phyloP scores from a whole-genome alignment of 2,113 vertebrate genomes.

The Menidia beryllina region DNA sequence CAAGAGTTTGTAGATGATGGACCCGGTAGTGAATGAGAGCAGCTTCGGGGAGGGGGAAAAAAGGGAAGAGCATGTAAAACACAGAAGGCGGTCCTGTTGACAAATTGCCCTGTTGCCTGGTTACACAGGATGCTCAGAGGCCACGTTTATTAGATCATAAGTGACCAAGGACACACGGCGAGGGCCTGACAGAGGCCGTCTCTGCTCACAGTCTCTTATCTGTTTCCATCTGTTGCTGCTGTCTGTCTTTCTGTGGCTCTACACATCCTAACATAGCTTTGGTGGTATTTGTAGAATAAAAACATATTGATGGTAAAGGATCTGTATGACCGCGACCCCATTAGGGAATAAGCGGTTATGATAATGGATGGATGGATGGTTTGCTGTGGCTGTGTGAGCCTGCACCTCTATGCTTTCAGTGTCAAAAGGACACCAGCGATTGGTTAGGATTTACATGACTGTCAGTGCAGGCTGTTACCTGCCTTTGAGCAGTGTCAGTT shows the following conservation, averaged over 20 bases:
- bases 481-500: no score
- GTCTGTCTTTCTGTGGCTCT: neutral
- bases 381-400: neutral
- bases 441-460: no score
- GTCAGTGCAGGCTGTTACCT: no score
- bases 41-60: neutral
- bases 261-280: neutral
- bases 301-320: no score
- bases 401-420: no score
- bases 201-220: neutral
- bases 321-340: no score
- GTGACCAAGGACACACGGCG: conserved; percentile 31
- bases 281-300: no score
- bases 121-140: conserved; percentile 68
- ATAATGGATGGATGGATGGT: no score
- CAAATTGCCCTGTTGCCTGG: conserved; percentile 69
- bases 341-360: no score
- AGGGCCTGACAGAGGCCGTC: neutral
- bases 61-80: conserved; percentile 22
- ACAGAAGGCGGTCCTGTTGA: conserved; percentile 49
- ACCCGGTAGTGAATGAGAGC: neutral
- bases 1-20: conserved; percentile 2
- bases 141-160: conserved; percentile 66
- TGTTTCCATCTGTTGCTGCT: conserved; percentile 5
- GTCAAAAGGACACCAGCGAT: no score